A percentile compares a stretch with the other conserved stretches of the same genome.
These are phyloP conservation scores for Zosterops hypoxanthus DNA, from an alignment of 2,113 vertebrate species.

Conservation along the genomic window DNA sequence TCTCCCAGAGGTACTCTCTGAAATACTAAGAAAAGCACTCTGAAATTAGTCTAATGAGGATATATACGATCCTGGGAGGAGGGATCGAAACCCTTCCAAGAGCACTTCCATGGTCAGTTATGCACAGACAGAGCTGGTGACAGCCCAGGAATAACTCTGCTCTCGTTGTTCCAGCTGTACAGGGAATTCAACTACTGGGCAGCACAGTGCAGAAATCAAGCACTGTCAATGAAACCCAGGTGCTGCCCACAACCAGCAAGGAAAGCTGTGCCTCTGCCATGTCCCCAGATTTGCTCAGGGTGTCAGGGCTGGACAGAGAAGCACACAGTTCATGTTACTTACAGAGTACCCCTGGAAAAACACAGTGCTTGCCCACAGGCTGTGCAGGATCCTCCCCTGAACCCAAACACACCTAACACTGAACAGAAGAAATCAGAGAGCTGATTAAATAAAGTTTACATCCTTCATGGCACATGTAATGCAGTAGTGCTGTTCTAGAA, in stretches of 20 bases:
- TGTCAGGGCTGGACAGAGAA: background rate
- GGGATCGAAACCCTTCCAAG: background rate
- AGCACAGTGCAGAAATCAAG: background rate
- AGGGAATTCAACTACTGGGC: background rate
- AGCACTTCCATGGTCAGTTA: background rate
- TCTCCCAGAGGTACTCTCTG: background rate
- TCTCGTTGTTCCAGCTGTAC: accelerated
- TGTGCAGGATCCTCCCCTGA: background rate
- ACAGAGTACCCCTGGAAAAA: background rate
- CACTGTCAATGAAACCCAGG: background rate
- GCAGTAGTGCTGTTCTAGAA: background rate
- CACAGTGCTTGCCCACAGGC: accelerated
- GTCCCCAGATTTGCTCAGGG: background rate
- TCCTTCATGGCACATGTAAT: background rate
- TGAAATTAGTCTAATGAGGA: background rate
- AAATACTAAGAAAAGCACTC: background rate
- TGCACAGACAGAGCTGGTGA: background rate
- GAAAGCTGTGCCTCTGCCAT: background rate
- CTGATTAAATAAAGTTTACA: background rate
- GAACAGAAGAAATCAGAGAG: background rate
- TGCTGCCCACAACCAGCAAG: background rate
- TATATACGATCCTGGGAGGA: background rate
- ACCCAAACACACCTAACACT: background rate
- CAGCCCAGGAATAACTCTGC: background rate
- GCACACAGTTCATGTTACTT: accelerated